A percentile compares a stretch with the other conserved stretches of the same genome.
These are phyloP conservation scores for Acanthaster planci DNA, from an alignment of 35 echinoderm and acorn worm species.

Conservation along the genomic window DNA sequence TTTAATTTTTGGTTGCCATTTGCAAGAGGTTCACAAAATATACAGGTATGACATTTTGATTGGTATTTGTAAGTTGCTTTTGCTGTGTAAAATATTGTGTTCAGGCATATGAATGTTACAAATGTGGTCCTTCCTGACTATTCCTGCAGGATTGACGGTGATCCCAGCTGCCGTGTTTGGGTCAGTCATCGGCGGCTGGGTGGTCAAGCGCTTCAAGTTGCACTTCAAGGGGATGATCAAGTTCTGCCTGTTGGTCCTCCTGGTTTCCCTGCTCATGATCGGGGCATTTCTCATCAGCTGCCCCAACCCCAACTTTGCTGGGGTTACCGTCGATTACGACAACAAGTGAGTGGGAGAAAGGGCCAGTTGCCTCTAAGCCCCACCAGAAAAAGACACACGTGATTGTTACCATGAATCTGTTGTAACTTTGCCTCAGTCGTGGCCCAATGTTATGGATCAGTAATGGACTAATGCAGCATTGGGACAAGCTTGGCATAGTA, in stretches of 20 bases:
- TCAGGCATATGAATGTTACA: not conserved
- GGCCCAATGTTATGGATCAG: no score
- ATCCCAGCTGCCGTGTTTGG: slow-evolving; percentile 84
- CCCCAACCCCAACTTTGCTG: slow-evolving; percentile 77
- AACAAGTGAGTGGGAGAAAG: slow-evolving; percentile 65
- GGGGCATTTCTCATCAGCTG: slow-evolving; percentile 74
- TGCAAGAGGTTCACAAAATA: no score
- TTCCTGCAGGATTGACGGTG: slow-evolving; percentile 64
- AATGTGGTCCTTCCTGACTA: not conserved
- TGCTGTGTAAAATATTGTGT: not conserved
- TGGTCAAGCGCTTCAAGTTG: slow-evolving; percentile 88
- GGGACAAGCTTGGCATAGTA: no score
- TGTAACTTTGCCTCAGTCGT: no score
- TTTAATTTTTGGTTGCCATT: no score
- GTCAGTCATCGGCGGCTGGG: slow-evolving; percentile 72
- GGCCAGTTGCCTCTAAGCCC: no score
- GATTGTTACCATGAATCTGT: no score
- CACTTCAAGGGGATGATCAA: slow-evolving; percentile 84
- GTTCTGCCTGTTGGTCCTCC: slow-evolving; percentile 73
- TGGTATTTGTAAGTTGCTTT: no score
- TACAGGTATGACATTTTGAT: no score
- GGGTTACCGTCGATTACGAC: slow-evolving; percentile 74
- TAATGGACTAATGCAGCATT: no score
- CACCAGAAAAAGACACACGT: no score
- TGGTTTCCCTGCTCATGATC: slow-evolving; percentile 76